These are phyloP conservation scores for Psilanteris sp. DNA, from an alignment of 1,140 invertebrate species.

Conservation along the genomic window DNA sequence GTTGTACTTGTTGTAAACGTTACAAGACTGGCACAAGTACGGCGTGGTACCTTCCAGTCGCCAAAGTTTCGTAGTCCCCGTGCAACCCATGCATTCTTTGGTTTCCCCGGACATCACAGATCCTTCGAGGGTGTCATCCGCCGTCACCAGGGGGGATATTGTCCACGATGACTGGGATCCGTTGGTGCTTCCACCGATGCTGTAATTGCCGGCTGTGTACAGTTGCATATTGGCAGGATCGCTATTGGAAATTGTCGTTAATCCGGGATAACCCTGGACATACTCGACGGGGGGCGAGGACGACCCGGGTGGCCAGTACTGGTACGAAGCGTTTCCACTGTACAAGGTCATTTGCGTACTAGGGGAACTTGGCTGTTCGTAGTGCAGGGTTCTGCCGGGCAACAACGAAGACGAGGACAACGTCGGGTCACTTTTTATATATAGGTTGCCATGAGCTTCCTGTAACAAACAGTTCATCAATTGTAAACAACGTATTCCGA, in stretches of 20 bases:
- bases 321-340: conserved; percentile 75
- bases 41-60: conserved; percentile 92
- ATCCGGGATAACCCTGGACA: conserved; percentile 65
- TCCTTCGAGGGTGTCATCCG: conserved; percentile 70
- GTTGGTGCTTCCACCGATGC: conserved; percentile 49
- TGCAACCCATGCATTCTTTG: conserved; percentile 95
- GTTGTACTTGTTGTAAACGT: conserved; percentile 90
- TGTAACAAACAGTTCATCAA: too few species aligned
- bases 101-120: conserved; percentile 78
- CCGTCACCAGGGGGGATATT: conserved; percentile 49
- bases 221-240: conserved; percentile 69
- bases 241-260: conserved; percentile 67
- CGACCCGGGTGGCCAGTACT: conserved; percentile 73
- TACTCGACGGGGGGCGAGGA: conserved; percentile 71
- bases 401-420: conserved; percentile 81
- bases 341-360: conserved; percentile 81
- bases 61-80: conserved; percentile 92
- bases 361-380: conserved; percentile 80
- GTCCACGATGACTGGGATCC: conserved; percentile 69
- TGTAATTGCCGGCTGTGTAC: conserved; percentile 69
- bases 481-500: too few species aligned
- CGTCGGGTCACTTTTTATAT: conserved; percentile 82
- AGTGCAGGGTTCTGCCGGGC: conserved; percentile 76
- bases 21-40: conserved; percentile 95
- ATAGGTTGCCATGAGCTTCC: conserved; percentile 73